Percentiles rank a stretch among this genome's conserved stretches.
Conservation (phyloP, 2,888 invertebrate species). For the Acronicta psi region DNA sequence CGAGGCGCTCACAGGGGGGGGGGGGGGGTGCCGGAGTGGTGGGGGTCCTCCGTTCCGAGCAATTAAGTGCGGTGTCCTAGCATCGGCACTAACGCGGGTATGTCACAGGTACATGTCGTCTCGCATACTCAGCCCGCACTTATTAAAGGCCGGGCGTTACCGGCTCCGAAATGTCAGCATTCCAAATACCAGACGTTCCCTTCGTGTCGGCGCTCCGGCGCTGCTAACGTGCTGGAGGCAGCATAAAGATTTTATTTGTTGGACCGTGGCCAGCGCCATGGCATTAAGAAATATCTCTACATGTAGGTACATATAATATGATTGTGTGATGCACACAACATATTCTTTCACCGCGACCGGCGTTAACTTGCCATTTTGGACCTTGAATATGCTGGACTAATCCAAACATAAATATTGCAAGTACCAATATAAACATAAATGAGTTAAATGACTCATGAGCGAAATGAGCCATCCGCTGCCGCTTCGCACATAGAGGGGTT, state of each 20-base stretch:
- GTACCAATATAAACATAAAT: not conserved
- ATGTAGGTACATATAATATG: slow-evolving; percentile 6
- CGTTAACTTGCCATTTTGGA: not conserved
- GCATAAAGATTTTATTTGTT: slow-evolving; percentile 39
- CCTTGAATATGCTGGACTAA: not conserved
- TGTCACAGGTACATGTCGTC: slow-evolving; percentile 11
- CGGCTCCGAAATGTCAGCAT: slow-evolving; percentile 13
- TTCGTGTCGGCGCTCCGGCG: not conserved
- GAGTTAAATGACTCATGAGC: too few species aligned
- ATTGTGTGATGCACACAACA: slow-evolving; percentile 3
- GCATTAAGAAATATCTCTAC: slow-evolving; percentile 28
- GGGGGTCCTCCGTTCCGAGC: not conserved
- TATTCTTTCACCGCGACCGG: too few species aligned
- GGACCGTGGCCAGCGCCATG: slow-evolving; percentile 35
- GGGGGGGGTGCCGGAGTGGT: not conserved
- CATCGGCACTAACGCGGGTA: slow-evolving; percentile 1
- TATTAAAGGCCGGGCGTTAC: slow-evolving; percentile 34
- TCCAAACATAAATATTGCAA: not conserved
- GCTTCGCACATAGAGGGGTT: too few species aligned
- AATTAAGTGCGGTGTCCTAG: slow-evolving; percentile 3
- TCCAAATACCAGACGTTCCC: slow-evolving; percentile 13
- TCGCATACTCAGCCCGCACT: slow-evolving; percentile 17
- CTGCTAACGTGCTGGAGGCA: slow-evolving; percentile 21
- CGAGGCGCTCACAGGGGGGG: too few species aligned
- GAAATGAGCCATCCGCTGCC: too few species aligned